phyloP scores from a whole-genome alignment of 2,113 vertebrate genomes.

The Stigmatopora nigra region DNA sequence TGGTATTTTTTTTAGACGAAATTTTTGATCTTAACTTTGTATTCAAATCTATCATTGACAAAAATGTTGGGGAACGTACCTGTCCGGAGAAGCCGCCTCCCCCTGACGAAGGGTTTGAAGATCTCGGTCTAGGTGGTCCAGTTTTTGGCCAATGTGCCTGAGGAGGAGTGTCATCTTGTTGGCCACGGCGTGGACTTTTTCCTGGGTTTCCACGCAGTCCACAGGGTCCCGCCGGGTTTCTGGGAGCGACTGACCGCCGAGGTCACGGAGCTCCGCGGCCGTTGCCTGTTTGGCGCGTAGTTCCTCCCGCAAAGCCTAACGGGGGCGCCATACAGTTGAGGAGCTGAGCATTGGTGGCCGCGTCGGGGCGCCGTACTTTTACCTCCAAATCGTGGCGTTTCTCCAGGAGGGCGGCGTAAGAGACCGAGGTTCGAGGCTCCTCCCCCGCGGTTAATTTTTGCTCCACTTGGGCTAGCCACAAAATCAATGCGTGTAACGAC shows the following conservation, averaged over 20 bases:
- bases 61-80: not conserved
- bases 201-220: constrained; percentile 77
- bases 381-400: constrained; percentile 73
- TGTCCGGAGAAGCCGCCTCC: not conserved
- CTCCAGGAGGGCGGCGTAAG: constrained; percentile 55
- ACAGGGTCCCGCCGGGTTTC: constrained; percentile 56
- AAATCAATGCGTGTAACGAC: constrained; percentile 74
- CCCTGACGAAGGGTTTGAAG: constrained; percentile 15
- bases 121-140: not conserved
- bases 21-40: too few species aligned
- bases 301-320: constrained; percentile 78
- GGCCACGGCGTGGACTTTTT: constrained; percentile 80
- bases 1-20: too few species aligned
- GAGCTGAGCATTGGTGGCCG: constrained; percentile 51
- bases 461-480: constrained; percentile 79
- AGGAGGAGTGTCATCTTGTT: constrained; percentile 77
- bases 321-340: constrained; percentile 66
- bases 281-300: constrained; percentile 65
- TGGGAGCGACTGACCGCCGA: constrained; percentile 74
- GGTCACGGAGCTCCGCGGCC: constrained; percentile 74
- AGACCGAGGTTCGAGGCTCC: constrained; percentile 35
- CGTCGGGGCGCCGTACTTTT: constrained; percentile 39
- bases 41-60: too few species aligned
- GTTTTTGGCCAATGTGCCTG: constrained; percentile 59
- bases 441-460: constrained; percentile 55